Percentiles rank a stretch among this genome's conserved stretches.
phyloP scores from a whole-genome alignment of 1,140 invertebrate species.

The Drosophila pallidifrons region DNA sequence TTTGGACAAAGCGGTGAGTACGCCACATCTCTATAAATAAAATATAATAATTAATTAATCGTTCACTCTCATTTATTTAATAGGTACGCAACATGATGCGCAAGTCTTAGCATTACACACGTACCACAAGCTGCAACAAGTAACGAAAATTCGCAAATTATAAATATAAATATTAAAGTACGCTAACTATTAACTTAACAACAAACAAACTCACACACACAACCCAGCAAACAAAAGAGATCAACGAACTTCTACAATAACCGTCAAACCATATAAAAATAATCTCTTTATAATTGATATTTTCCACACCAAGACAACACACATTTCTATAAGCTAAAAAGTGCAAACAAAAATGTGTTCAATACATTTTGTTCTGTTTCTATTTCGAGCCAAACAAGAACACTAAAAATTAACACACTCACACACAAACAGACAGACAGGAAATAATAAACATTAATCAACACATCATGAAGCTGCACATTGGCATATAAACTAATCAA shows the following conservation, averaged over 20 bases:
- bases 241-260: conserved; percentile 6
- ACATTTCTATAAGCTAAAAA: conserved; percentile 21
- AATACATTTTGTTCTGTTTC: conserved; percentile 6
- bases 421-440: conserved; percentile 13
- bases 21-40: too few relatives aligned
- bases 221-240: conserved; percentile 33
- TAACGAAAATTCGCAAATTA: conserved; percentile 79
- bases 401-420: conserved; percentile 3
- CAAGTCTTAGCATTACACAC: conserved; percentile 62
- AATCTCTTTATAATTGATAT: conserved; percentile 17
- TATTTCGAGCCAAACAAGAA: neutral
- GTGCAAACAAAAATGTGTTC: conserved; percentile 36
- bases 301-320: conserved; percentile 2
- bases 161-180: conserved; percentile 82
- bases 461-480: conserved; percentile 41
- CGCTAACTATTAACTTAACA: conserved; percentile 78
- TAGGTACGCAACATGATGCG: conserved; percentile 85
- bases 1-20: conserved; percentile 99
- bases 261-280: conserved; percentile 51
- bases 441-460: conserved; percentile 34
- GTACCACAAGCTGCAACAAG: conserved; percentile 73
- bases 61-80: neutral
- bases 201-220: conserved; percentile 38
- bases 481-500: conserved; percentile 55
- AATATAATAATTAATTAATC: neutral